Conservation (phyloP, 2,797 vertebrate genomes). For the Melanotaenia parkinsoni region DNA sequence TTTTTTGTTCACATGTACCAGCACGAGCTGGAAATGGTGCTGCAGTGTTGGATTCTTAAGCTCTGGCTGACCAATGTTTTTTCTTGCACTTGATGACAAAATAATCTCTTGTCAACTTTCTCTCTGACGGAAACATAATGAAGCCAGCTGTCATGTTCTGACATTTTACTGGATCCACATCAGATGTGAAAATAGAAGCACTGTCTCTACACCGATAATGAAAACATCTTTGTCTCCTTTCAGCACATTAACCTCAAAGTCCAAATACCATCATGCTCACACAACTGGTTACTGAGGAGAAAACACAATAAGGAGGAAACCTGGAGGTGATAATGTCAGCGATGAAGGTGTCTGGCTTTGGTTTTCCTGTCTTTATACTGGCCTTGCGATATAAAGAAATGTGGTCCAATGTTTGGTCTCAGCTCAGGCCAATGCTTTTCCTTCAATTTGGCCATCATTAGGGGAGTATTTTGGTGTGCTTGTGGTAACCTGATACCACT, state of each 20-base stretch:
- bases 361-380: slow-evolving; percentile 47
- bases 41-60: slow-evolving; percentile 24
- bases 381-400: slow-evolving; percentile 83
- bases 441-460: slow-evolving; percentile 91
- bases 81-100: slow-evolving; percentile 54
- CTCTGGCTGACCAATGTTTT: slow-evolving; percentile 18
- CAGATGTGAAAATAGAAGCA: slow-evolving; percentile 7
- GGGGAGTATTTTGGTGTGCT: slow-evolving; percentile 90
- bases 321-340: neutral
- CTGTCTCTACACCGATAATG: neutral
- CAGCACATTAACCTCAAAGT: neutral
- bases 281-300: neutral
- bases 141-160: slow-evolving; percentile 20
- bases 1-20: slow-evolving; percentile 44
- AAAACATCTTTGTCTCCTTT: slow-evolving; percentile 22
- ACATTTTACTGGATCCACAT: slow-evolving; percentile 45
- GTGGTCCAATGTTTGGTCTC: slow-evolving; percentile 85
- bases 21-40: slow-evolving; percentile 45
- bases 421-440: slow-evolving; percentile 87
- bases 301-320: neutral
- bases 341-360: slow-evolving; percentile 44
- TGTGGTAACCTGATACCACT: slow-evolving; percentile 88
- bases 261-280: neutral
- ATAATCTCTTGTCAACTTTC: slow-evolving; percentile 50
- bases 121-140: slow-evolving; percentile 35